A percentile compares a stretch with the other conserved stretches of the same genome.
Evolutionary conservation across 2,797 vertebrate species (phyloP).

Genomic region (Peromyscus aztecus): DNA sequence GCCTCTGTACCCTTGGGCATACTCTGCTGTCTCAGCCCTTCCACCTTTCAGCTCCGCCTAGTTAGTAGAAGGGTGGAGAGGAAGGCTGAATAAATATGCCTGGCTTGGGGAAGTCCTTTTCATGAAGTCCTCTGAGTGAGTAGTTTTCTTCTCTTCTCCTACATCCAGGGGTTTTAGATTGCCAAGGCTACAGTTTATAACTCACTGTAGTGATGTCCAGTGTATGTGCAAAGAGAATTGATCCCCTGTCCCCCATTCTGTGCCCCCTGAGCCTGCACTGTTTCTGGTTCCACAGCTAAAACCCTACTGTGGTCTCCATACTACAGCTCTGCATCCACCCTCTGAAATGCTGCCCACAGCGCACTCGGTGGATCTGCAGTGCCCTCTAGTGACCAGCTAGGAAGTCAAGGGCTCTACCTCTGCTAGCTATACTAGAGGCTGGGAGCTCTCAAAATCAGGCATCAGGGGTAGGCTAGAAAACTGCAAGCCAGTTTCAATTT

Average conservation of each 20-base stretch:
- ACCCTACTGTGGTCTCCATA: rapidly evolving
- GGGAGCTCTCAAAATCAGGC: rapidly evolving
- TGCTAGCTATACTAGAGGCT: no score
- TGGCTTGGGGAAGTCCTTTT: rapidly evolving
- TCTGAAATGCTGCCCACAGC: rapidly evolving
- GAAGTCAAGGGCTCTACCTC: no score
- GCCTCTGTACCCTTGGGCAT: rapidly evolving
- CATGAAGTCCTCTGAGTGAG: neutral
- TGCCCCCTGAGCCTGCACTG: neutral
- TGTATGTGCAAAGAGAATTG: neutral
- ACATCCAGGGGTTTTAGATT: rapidly evolving
- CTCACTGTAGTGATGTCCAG: neutral
- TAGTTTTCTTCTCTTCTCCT: neutral
- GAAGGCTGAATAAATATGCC: neutral
- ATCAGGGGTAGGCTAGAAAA: no score
- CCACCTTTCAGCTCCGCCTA: rapidly evolving
- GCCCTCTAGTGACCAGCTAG: neutral
- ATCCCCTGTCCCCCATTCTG: neutral
- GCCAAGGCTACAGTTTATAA: neutral
- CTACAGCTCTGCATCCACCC: neutral
- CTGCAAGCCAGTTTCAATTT: neutral
- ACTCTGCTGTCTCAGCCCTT: neutral
- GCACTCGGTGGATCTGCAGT: neutral
- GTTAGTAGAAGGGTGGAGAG: no score
- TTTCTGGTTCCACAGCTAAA: neutral